A percentile compares a stretch with the other conserved stretches of the same genome.
Conservation (phyloP, 37 sponge, comb jelly and placozoan species). For the Halisarca cf. caerulea region DNA sequence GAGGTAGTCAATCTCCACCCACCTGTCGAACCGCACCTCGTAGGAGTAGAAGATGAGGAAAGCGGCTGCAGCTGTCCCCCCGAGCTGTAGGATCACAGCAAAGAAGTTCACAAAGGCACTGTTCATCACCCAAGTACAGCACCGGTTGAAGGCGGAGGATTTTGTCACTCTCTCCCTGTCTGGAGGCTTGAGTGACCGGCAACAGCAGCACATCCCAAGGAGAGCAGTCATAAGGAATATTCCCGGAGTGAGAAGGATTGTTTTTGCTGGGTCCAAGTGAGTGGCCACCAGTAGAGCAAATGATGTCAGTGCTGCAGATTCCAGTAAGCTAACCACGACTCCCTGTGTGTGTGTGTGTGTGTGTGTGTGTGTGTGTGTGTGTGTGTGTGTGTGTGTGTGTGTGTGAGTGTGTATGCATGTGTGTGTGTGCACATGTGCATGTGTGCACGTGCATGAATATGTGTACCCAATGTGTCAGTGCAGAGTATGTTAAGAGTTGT, state of each 20-base stretch:
- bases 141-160: background rate
- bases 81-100: slow-evolving; percentile 39
- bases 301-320: slow-evolving; percentile 31
- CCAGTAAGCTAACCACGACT: slow-evolving; percentile 4
- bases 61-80: background rate
- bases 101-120: slow-evolving; percentile 23
- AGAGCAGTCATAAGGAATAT: slow-evolving; percentile 39
- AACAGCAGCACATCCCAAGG: slow-evolving; percentile 21
- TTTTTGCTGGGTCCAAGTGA: slow-evolving; percentile 33
- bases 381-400: background rate
- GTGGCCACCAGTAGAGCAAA: slow-evolving; percentile 45
- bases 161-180: background rate
- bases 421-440: background rate
- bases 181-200: background rate
- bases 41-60: background rate
- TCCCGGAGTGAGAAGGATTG: slow-evolving; percentile 50
- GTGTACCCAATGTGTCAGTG: too few species aligned
- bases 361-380: background rate
- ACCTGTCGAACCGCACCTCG: background rate
- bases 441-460: background rate
- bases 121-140: slow-evolving; percentile 7
- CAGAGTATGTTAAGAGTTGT: too few species aligned
- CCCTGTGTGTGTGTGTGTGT: background rate
- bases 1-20: background rate
- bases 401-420: background rate